Conservation (phyloP, 2,797 vertebrate genomes). For the Phrynocephalus forsythii region DNA sequence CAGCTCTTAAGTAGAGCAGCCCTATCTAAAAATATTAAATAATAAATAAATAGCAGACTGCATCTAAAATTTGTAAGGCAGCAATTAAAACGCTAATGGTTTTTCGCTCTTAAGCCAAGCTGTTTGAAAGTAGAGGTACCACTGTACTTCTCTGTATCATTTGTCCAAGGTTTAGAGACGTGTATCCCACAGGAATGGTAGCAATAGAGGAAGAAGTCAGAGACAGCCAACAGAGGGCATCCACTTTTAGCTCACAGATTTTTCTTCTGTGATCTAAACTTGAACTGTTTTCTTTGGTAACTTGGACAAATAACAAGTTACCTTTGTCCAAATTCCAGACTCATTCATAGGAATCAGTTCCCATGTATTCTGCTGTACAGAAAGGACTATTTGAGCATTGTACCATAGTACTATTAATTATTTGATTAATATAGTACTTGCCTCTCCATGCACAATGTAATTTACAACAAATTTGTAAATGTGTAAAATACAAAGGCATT, state of each 20-base stretch:
- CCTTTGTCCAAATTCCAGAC: neutral
- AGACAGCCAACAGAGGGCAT: neutral
- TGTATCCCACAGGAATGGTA: neutral
- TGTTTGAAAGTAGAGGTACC: too few species aligned
- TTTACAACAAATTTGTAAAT: neutral
- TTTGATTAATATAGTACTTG: neutral
- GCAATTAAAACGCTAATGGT: too few species aligned
- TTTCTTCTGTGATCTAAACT: neutral
- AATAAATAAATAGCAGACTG: too few species aligned
- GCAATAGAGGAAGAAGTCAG: neutral
- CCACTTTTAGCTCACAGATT: neutral
- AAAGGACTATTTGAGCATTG: neutral
- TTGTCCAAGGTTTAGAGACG: neutral
- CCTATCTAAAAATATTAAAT: too few species aligned
- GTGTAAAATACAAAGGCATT: neutral
- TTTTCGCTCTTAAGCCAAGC: too few species aligned
- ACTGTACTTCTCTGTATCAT: neutral
- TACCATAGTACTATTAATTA: too few species aligned
- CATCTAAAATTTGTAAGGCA: too few species aligned
- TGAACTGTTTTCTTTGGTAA: neutral
- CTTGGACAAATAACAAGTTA: too few species aligned
- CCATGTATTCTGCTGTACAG: neutral
- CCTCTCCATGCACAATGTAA: neutral
- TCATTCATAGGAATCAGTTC: neutral
- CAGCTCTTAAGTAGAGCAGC: too few species aligned